These are phyloP conservation scores for Dromius quadrimaculatus DNA, from an alignment of 2,888 invertebrate species.

Conservation along the genomic window DNA sequence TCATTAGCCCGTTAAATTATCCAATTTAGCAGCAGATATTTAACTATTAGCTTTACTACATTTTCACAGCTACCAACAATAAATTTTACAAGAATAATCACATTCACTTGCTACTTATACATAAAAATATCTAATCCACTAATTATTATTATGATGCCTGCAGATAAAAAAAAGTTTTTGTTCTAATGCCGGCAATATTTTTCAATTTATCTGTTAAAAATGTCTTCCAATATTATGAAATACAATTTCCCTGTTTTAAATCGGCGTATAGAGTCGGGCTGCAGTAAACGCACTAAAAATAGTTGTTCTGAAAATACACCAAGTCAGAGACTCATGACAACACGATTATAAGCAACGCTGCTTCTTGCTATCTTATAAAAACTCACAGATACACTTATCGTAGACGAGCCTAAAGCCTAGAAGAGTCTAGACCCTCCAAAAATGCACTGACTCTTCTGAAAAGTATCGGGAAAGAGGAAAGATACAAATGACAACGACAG, in stretches of 20 bases:
- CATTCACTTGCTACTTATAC: no score
- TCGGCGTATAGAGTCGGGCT: slow-evolving; percentile 56
- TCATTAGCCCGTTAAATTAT: slow-evolving; percentile 51
- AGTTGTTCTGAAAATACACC: slow-evolving; percentile 51
- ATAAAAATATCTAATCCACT: no score
- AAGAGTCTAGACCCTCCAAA: slow-evolving; percentile 48
- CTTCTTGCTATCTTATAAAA: slow-evolving; percentile 46
- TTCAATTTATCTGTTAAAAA: no score
- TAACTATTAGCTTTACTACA: slow-evolving; percentile 32
- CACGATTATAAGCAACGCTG: slow-evolving; percentile 50
- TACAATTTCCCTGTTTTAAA: slow-evolving; percentile 63
- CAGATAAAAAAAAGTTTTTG: no score
- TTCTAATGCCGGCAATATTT: no score
- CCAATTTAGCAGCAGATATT: slow-evolving; percentile 43
- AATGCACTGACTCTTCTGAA: slow-evolving; percentile 7
- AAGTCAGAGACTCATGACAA: slow-evolving; percentile 50
- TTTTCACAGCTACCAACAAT: neutral
- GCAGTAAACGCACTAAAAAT: slow-evolving; percentile 52
- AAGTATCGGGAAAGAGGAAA: slow-evolving; percentile 9
- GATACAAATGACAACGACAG: neutral
- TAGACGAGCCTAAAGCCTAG: slow-evolving; percentile 10
- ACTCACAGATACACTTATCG: slow-evolving; percentile 40
- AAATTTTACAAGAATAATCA: no score
- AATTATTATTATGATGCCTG: no score
- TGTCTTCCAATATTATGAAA: slow-evolving; percentile 61